Evolutionary conservation across 1,140 invertebrate genomes (phyloP).

Genomic region (Procambarus virginalis): DNA sequence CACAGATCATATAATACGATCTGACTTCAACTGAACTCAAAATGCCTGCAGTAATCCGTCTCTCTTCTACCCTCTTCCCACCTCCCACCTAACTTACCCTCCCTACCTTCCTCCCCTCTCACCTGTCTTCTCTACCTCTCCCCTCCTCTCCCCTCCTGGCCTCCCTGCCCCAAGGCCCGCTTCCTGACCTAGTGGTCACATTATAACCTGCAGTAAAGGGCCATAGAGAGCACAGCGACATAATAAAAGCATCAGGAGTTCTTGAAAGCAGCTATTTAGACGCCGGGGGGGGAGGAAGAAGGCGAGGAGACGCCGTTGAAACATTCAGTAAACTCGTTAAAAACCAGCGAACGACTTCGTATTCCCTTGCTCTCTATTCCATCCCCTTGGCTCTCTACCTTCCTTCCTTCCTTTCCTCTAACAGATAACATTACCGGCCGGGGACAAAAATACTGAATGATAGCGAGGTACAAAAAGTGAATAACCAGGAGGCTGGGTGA

Average conservation of each 20-base stretch:
- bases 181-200: constrained; percentile 27
- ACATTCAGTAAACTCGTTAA: no score
- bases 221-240: neutral
- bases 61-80: no score
- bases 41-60: no score
- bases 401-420: neutral
- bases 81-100: no score
- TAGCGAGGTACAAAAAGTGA: constrained; percentile 24
- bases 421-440: neutral
- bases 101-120: no score
- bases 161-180: neutral
- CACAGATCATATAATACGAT: no score
- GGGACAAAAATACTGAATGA: constrained; percentile 21
- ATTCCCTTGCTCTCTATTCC: neutral
- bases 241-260: constrained; percentile 51
- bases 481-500: constrained; percentile 17
- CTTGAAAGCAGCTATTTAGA: neutral
- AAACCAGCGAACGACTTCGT: neutral
- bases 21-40: no score
- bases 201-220: constrained; percentile 19
- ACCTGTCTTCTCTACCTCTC: no score
- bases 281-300: neutral
- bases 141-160: no score
- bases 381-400: neutral
- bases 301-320: neutral